These are phyloP conservation scores for Pholis gunnellus DNA, from an alignment of 2,113 vertebrate genomes.

Conservation along the genomic window DNA sequence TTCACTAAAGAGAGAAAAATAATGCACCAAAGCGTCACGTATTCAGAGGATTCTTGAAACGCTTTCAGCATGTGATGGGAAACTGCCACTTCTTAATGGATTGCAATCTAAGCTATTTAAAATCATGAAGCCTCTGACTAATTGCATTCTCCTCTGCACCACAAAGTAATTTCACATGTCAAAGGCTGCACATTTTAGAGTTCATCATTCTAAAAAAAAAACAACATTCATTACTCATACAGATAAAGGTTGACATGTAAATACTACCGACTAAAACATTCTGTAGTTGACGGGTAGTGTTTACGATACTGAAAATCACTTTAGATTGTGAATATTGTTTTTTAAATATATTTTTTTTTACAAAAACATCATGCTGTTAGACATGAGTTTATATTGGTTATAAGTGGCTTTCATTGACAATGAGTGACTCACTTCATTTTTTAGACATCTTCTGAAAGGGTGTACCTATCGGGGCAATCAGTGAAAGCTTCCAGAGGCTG, in stretches of 20 bases:
- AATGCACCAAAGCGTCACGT: slow-evolving; percentile 29
- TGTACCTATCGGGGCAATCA: slow-evolving; percentile 66
- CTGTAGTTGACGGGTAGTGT: not conserved
- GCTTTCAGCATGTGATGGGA: slow-evolving; percentile 55
- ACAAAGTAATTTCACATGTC: slow-evolving; percentile 27
- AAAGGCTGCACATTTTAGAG: slow-evolving; percentile 14
- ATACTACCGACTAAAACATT: slow-evolving; percentile 14
- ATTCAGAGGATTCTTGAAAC: slow-evolving; percentile 50
- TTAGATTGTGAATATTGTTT: not conserved
- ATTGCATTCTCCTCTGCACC: slow-evolving; percentile 50
- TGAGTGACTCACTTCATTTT: slow-evolving; percentile 29
- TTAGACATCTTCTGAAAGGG: slow-evolving; percentile 38
- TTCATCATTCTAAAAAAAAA: not conserved
- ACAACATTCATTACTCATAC: not conserved
- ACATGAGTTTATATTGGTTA: not conserved
- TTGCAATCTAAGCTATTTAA: slow-evolving; percentile 60
- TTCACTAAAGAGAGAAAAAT: slow-evolving; percentile 34
- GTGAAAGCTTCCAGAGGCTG: slow-evolving; percentile 53
- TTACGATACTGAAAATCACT: not conserved
- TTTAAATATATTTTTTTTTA: not conserved
- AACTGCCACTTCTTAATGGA: slow-evolving; percentile 44
- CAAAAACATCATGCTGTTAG: not conserved
- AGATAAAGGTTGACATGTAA: slow-evolving; percentile 27
- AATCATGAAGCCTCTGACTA: slow-evolving; percentile 45
- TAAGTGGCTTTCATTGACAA: slow-evolving; percentile 15